Base-by-base conservation (phyloP, 1,140 invertebrate genomes). In the Mya arenaria region DNA sequence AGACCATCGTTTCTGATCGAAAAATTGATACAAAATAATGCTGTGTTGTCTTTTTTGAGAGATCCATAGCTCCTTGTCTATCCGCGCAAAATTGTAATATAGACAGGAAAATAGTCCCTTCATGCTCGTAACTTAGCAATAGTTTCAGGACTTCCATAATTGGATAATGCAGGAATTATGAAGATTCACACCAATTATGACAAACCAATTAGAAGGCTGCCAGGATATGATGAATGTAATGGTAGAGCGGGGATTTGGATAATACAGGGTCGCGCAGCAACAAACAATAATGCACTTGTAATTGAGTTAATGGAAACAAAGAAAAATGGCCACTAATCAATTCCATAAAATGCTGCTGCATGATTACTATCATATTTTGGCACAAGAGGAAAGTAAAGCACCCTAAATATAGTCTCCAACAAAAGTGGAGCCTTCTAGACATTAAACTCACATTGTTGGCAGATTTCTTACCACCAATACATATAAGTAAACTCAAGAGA, bases 161-260 rank as follows among this genome's bases (percentile, higher is more conserved):
- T 36, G 60, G 28, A 55, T 55, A 68, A 68, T 78, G 75, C 62
- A 78, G 65, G 36, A 78, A 65, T 78, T 78, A 78, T 78, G 75
- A 78, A 68, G 34, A 68, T 78, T 68, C 75, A 39, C 75, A 68
- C 63, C 62, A 37, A 39, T 78, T 78, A 78, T 78, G 75, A 78
- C 75, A 78, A 48, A 28, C 23, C 75, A 78, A 78, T 68, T 68
- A 68, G 34, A 52, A n/a, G 41, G 8, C 10, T 68, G 75, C 44
- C 75, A 66, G 32, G 30, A 63, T 62, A 75, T 75, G 73, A 75
- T 60, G 39, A 63, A 30, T 48, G 23, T 25, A 48, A 44, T 36
- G 36, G 37, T 30, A 10, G 37, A 44, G 41, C 48, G 41, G 73
- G 73, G 48, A 52, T 17, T 52, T 52, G 19, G n/a, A n/a, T n/a